Evolutionary conservation across 2,113 vertebrate species (phyloP).

Genomic region (Diadophis punctatus): DNA sequence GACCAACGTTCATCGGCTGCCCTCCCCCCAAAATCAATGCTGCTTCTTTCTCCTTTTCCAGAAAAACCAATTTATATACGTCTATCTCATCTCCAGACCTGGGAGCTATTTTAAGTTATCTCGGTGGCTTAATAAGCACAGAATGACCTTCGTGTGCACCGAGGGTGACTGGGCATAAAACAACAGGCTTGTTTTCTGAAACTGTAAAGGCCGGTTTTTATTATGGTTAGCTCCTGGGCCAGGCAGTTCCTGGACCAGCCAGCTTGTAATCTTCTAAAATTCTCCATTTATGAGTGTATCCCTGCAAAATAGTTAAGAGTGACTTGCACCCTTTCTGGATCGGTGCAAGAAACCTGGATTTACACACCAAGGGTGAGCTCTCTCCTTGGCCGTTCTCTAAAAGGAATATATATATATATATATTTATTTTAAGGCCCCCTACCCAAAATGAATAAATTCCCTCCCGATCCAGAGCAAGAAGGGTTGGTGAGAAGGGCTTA

Average conservation of each 20-base stretch:
- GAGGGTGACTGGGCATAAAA: background rate
- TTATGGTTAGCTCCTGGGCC: background rate
- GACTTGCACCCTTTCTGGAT: background rate
- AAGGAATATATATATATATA: background rate
- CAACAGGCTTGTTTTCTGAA: background rate
- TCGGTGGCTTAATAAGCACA: background rate
- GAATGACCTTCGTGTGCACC: background rate
- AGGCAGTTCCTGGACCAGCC: background rate
- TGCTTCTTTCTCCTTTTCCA: background rate
- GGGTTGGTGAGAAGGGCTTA: background rate
- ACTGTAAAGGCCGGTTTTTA: background rate
- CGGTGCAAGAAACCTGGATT: background rate
- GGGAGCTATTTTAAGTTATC: background rate
- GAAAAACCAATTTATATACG: background rate
- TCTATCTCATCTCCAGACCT: background rate
- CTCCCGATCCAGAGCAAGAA: accelerated
- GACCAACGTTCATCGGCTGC: background rate
- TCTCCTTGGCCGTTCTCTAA: background rate
- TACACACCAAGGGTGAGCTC: background rate
- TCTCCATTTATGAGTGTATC: background rate
- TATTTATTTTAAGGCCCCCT: background rate
- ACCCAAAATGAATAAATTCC: background rate
- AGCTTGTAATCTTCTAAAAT: background rate
- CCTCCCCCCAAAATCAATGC: background rate
- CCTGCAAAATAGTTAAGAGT: background rate